Evolutionary conservation across 1,140 invertebrate genomes (phyloP).

Genomic region (Lordiphosa collinella): DNA sequence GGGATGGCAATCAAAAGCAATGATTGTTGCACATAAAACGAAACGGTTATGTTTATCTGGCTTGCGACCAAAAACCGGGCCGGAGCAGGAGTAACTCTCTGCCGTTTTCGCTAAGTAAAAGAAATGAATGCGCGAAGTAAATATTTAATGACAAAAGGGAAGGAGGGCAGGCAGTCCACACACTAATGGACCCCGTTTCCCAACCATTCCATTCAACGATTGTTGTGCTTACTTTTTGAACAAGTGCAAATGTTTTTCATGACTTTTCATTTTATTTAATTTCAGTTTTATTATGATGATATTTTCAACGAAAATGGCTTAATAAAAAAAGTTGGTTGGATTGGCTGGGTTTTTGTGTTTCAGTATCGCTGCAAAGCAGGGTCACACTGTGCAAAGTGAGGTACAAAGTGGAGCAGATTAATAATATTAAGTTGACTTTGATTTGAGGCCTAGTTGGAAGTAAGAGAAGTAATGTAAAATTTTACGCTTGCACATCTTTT

Average conservation of each 20-base stretch:
- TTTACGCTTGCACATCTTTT: no score
- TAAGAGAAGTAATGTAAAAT: no score
- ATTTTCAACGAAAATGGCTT: conserved; percentile 67
- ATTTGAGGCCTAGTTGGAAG: no score
- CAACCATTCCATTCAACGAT: conserved; percentile 15
- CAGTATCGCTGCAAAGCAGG: no score
- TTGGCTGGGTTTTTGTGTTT: conserved; percentile 4
- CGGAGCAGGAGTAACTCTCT: conserved; percentile 21
- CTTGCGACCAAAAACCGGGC: conserved; percentile 47
- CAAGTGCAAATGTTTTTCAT: conserved; percentile 72
- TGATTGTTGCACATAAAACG: conserved; percentile 75
- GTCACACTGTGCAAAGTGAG: no score
- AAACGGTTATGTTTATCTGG: conserved; percentile 76
- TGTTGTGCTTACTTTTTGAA: conserved; percentile 63
- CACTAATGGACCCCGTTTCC: conserved; percentile 50
- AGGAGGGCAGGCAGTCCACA: conserved; percentile 2
- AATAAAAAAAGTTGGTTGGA: conserved; percentile 49
- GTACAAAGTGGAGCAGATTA: no score
- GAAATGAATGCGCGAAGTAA: conserved; percentile 65
- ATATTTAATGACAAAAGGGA: conserved; percentile 61
- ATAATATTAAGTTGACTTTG: no score
- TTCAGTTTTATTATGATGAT: conserved; percentile 75
- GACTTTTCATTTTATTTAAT: conserved; percentile 74
- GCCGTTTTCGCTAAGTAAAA: conserved; percentile 59
- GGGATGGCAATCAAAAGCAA: conserved; percentile 72